A percentile compares a stretch with the other conserved stretches of the same genome.
Evolutionary conservation across 2,113 vertebrate genomes (phyloP).

Genomic region (Cochlearius cochlearius): DNA sequence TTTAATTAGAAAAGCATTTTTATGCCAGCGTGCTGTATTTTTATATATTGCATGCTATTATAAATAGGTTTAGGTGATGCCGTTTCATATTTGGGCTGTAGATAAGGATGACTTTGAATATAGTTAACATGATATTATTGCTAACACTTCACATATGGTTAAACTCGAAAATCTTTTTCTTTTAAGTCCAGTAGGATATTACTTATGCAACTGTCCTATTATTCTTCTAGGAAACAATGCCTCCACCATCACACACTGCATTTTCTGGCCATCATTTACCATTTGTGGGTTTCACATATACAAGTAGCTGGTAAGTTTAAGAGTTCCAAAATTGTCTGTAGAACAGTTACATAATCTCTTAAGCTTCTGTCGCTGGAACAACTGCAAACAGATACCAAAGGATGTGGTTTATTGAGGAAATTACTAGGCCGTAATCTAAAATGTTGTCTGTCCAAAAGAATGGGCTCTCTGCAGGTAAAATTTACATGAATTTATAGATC

Average conservation of each 20-base stretch:
- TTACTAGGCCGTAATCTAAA: neutral
- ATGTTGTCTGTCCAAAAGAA: neutral
- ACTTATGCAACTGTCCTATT: neutral
- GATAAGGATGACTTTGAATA: neutral
- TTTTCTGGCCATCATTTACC: conserved; percentile 98
- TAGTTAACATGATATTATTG: neutral
- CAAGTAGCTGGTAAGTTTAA: conserved; percentile 94
- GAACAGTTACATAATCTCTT: neutral
- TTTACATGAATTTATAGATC: neutral
- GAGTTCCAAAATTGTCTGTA: neutral
- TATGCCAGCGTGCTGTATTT: neutral
- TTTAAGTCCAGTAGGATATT: neutral
- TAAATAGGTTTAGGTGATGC: neutral
- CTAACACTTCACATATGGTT: neutral
- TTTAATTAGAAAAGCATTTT: neutral
- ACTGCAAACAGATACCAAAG: neutral
- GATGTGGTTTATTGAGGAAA: neutral
- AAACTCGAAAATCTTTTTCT: neutral
- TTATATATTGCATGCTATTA: neutral
- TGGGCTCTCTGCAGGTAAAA: neutral
- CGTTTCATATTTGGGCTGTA: neutral
- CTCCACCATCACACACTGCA: conserved; percentile 92
- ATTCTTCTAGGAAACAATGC: conserved; percentile 90
- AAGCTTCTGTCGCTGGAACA: neutral
- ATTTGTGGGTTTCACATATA: conserved; percentile 97